A percentile compares a stretch with the other conserved stretches of the same genome.
Conservation (phyloP, 2,113 vertebrate genomes). For the Sclerurus mexicanus region DNA sequence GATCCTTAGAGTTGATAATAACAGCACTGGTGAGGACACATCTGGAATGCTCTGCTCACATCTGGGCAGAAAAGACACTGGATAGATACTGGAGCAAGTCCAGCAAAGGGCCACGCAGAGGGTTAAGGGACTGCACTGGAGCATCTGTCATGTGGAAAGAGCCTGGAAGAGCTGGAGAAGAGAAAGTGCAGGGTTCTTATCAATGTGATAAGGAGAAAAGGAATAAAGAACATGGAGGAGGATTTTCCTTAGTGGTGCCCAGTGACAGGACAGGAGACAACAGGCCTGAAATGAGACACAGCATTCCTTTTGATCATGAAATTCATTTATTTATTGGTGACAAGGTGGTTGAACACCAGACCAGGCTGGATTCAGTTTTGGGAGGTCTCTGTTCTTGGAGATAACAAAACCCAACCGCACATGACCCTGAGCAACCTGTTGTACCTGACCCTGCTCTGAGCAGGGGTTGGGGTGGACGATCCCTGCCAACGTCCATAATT, state of each 20-base stretch:
- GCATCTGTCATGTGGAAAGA: rapidly evolving
- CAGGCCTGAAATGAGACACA: not conserved
- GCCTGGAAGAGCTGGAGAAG: not conserved
- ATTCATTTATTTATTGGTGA: not conserved
- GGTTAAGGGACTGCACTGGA: not conserved
- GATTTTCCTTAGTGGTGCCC: rapidly evolving
- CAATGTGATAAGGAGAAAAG: not conserved
- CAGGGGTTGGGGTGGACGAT: rapidly evolving
- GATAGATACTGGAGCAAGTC: rapidly evolving
- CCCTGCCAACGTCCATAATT: not conserved
- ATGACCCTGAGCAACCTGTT: not conserved
- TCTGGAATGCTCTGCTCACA: not conserved
- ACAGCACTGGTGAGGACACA: not conserved
- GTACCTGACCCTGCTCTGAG: not conserved
- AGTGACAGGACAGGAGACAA: not conserved
- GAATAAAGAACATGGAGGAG: not conserved
- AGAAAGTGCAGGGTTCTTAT: not conserved
- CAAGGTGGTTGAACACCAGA: not conserved
- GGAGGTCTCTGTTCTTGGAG: not conserved
- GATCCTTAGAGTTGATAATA: not conserved
- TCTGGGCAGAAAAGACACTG: not conserved
- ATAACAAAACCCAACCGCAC: not conserved
- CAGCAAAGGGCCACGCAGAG: not conserved
- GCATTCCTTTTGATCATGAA: not conserved
- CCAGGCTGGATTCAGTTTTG: too few relatives aligned